Base-by-base conservation (phyloP, 2,888 invertebrate genomes). In the Luperina nickerlii region DNA sequence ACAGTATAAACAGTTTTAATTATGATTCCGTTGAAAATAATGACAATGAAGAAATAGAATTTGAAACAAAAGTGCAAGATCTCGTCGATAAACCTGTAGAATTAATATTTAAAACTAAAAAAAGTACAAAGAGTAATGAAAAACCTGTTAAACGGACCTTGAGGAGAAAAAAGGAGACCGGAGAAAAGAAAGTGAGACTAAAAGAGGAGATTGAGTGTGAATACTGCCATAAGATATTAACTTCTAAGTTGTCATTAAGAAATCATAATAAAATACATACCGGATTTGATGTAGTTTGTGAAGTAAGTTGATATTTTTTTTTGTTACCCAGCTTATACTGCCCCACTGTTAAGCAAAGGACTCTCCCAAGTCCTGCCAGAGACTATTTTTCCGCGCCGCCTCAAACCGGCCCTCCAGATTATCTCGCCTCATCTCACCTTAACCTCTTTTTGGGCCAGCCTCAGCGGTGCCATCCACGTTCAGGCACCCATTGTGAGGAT, bases 211-310 rank as follows among this genome's bases (percentile, higher is more conserved):
- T 96, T 20, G 94, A 96, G 79, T 96, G 96, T 90, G 96, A 96
- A 90, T 92, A 94, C 79, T 96, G 96, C 74, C 95, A 96, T 83
- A 96, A 96, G 75, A 92, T 95, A 54, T 87, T 96, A 57, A 95
- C 96, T 0, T 96, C 96, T 0, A 95, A 94, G 78, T 79, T 95
- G 68, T 96, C 96, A 0, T 81, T 96, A 66, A 86, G 96, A 11
- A 96, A 96, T 82, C 96, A 96, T 93, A 94, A 95, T 74, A 96
- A 96, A 78, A 96, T 96, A 78, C 96, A 96, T 78, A 96, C 96
- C 0, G 96, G 96, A 0, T 96, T 96, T 85, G 96, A 96, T 90
- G 94, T 96, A 18, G 90, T 92, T 13, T 93, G 92, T 73, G 92
- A 93, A 89, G 92, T 93, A 73, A 83, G 89, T 79, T 63, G 27